A percentile compares a stretch with the other conserved stretches of the same genome.
phyloP scores from a whole-genome alignment of 2,888 invertebrate species.

The Cerastis leucographa region DNA sequence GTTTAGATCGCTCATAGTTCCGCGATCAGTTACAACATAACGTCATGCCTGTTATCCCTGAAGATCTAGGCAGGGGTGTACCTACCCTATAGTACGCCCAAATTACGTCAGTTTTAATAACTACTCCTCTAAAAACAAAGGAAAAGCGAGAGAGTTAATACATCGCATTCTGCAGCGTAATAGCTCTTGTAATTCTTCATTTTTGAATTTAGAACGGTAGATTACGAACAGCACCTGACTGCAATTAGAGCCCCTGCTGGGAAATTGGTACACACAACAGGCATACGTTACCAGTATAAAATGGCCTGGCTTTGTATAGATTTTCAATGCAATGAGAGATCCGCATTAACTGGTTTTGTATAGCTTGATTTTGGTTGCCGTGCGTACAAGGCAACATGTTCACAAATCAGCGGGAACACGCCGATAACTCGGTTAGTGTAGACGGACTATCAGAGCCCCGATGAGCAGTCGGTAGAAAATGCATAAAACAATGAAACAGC shows the following conservation, averaged over 20 bases:
- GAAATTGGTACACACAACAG: neutral
- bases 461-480: conserved; percentile 35
- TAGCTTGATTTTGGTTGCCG: too few relatives aligned
- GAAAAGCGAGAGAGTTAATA: neutral
- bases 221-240: conserved; percentile 2
- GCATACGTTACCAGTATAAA: too few relatives aligned
- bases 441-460: conserved; percentile 12
- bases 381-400: neutral
- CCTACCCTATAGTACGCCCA: too few relatives aligned
- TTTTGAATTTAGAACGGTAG: neutral
- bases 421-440: conserved; percentile 25
- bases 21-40: neutral
- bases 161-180: neutral
- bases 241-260: conserved; percentile 9
- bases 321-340: too few relatives aligned
- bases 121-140: neutral
- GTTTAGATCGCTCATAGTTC: too few relatives aligned
- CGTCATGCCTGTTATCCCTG: too few relatives aligned
- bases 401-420: neutral
- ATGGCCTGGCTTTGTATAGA: too few relatives aligned
- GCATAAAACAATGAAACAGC: conserved; percentile 41
- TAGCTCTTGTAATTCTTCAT: neutral
- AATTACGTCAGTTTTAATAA: too few relatives aligned
- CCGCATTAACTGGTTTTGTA: too few relatives aligned
- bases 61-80: too few relatives aligned